Evolutionary conservation across 1,140 invertebrate genomes (phyloP).

Genomic region (Lycorma delicatula): DNA sequence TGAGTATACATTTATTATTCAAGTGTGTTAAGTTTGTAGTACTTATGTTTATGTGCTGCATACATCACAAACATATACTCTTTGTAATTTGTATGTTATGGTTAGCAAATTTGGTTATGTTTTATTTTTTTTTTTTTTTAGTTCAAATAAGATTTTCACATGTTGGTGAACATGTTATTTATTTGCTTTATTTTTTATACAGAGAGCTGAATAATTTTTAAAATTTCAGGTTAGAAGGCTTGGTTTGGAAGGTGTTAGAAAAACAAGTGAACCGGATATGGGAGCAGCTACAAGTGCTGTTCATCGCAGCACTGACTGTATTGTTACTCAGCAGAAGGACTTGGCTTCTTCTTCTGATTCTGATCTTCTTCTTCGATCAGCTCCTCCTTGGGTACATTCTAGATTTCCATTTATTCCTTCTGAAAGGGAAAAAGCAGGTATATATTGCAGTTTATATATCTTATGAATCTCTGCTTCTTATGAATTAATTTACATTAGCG

Average conservation of each 20-base stretch:
- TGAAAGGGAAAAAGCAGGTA: slow-evolving; percentile 29
- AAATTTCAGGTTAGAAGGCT: slow-evolving; percentile 17
- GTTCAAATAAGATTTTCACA: too few relatives aligned
- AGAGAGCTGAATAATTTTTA: neutral
- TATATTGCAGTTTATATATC: too few relatives aligned
- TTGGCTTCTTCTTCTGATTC: slow-evolving; percentile 48
- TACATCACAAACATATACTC: too few relatives aligned
- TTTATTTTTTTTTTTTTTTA: too few relatives aligned
- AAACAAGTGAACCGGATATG: slow-evolving; percentile 44
- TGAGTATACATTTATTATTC: neutral
- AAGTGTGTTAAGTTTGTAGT: too few relatives aligned
- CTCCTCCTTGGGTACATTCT: slow-evolving; percentile 39
- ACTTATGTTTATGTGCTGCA: too few relatives aligned
- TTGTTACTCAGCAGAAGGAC: slow-evolving; percentile 40
- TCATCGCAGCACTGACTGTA: slow-evolving; percentile 58
- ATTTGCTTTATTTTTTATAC: too few relatives aligned
- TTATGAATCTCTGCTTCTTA: too few relatives aligned
- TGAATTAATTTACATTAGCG: too few relatives aligned
- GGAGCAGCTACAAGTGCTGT: slow-evolving; percentile 33
- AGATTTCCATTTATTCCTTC: slow-evolving; percentile 39
- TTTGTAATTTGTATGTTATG: too few relatives aligned
- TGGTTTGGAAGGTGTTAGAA: slow-evolving; percentile 32
- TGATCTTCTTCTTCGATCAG: slow-evolving; percentile 45
- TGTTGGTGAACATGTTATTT: too few relatives aligned
- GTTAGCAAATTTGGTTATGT: too few relatives aligned